Conservation (phyloP, 2,797 vertebrate genomes). For the Smutsia temminckii region DNA sequence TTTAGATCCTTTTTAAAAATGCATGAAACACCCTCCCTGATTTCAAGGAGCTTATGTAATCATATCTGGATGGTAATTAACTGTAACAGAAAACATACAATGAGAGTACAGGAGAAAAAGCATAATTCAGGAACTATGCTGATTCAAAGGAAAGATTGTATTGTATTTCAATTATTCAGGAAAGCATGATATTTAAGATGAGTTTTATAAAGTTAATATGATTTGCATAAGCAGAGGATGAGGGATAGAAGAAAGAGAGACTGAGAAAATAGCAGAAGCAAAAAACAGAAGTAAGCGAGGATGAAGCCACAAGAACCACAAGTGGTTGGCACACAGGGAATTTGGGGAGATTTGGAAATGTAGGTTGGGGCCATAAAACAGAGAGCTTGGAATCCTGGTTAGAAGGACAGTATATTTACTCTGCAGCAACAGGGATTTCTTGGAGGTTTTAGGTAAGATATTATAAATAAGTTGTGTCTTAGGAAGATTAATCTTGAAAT, state of each 20-base stretch:
- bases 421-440: background rate
- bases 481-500: background rate
- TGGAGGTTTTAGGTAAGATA: background rate
- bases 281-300: background rate
- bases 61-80: background rate
- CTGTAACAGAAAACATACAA: background rate
- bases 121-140: background rate
- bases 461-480: background rate
- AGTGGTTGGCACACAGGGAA: background rate
- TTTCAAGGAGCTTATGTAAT: constrained; percentile 19
- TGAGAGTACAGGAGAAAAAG: background rate
- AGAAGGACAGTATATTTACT: background rate
- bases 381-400: background rate
- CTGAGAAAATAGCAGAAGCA: background rate
- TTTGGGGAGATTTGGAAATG: background rate
- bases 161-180: background rate
- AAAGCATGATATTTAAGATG: background rate
- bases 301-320: background rate
- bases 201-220: background rate
- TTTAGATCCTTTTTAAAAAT: background rate
- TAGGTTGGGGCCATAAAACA: background rate
- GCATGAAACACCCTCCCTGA: background rate
- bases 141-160: background rate
- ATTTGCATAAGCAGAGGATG: background rate
- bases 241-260: background rate